phyloP scores from a whole-genome alignment of 2,888 invertebrate species.

The Harpalus rufipes region DNA sequence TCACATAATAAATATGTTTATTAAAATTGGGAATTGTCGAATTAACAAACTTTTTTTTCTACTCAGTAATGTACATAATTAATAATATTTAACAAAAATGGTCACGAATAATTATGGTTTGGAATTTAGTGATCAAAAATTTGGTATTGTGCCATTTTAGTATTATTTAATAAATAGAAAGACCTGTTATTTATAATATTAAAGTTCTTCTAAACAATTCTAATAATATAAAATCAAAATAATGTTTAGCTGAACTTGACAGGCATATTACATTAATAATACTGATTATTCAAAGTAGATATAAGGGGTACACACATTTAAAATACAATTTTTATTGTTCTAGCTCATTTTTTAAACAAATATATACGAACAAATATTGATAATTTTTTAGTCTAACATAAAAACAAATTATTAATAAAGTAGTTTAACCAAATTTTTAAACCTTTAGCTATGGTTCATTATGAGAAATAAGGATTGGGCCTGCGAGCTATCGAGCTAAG shows the following conservation, averaged over 20 bases:
- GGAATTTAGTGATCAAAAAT: conserved; percentile 29
- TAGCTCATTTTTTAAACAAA: too few species aligned
- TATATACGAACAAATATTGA: too few species aligned
- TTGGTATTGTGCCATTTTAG: conserved; percentile 28
- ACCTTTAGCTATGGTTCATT: too few species aligned
- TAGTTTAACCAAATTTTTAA: too few species aligned
- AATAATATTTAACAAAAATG: not conserved
- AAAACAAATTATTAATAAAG: too few species aligned
- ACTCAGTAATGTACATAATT: conserved; percentile 2
- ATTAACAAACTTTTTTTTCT: too few species aligned
- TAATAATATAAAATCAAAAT: not conserved
- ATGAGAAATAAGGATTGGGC: too few species aligned
- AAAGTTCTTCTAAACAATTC: conserved; percentile 12
- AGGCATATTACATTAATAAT: conserved; percentile 40
- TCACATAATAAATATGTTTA: too few species aligned
- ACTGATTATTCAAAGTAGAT: not conserved
- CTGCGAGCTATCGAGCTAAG: too few species aligned
- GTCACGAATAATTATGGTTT: not conserved
- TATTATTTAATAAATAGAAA: conserved; percentile 14
- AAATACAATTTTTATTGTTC: too few species aligned
- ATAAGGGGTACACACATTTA: not conserved
- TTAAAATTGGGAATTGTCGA: too few species aligned
- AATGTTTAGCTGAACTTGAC: conserved; percentile 2
- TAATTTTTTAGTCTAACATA: too few species aligned
- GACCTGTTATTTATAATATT: conserved; percentile 7